Evolutionary conservation across 1,140 invertebrate genomes (phyloP), one percentile per base, ranked within the genome.

Genomic region (Diploscapter pachys): DNA sequence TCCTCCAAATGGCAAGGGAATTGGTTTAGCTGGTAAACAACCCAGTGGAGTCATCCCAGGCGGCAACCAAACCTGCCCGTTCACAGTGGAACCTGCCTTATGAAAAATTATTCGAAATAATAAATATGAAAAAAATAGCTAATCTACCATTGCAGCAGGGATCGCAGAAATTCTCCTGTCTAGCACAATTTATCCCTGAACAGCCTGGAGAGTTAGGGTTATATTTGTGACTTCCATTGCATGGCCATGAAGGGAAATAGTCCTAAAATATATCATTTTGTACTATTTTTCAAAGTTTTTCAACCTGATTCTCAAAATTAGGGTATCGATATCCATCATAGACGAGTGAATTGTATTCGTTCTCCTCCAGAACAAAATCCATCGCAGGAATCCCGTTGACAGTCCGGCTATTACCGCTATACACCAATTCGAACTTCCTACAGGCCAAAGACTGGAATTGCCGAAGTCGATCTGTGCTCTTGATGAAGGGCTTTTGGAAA

Each of bases 191-290:
- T 1, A 70, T 13, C 31, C 2, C 3, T 3, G 55, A 56, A 61
- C 68, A 70, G 8, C 63, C 63, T 70, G 56, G 56, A 31, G 31
- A 31, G 31, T 70, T 50, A 11, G 59, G 49, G 5, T 3, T 2
- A 52, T 61, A 61, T 13, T 56, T 70, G 6, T 70, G 59, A 49
- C 63, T 71, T 13, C 31, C 52, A 51, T 65, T 55, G 53, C 73
- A 75, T 51, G 73, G 73, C 73, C 73, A 75, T 49, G 54, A 57
- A 52, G 73, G 73, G 57, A 75, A 75, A 11, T 75, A 75, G 49
- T 75, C 62, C 68, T 70, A 13, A 5, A 70, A 70, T 67, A 53
- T 53, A 5, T 3, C 49, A 13, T 5, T 67, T 53, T 54, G 3
- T 48, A 65, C 2, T 2, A 3, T 11, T 3, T 6, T 6, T 53